Percentiles rank a stretch among this genome's conserved stretches.
phyloP scores from a whole-genome alignment of 2,797 vertebrate genomes.

The Melanotaenia parkinsoni region DNA sequence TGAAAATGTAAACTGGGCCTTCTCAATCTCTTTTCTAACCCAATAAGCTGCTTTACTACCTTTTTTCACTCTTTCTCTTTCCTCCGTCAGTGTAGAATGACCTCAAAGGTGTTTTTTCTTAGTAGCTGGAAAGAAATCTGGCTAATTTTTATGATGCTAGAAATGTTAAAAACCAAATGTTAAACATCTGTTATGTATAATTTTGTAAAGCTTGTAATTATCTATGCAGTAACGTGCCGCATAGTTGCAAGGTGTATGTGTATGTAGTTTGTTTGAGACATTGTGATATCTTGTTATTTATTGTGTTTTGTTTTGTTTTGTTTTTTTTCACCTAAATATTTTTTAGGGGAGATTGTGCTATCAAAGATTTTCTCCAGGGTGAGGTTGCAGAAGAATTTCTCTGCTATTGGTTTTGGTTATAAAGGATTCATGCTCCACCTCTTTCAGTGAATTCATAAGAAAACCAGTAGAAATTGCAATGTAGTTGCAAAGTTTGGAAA shows the following conservation, averaged over 20 bases:
- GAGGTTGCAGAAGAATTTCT: neutral
- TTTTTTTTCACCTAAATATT: neutral
- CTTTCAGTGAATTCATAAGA: neutral
- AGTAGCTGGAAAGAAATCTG: slow-evolving; percentile 3
- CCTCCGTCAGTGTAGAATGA: slow-evolving; percentile 15
- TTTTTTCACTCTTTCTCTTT: slow-evolving; percentile 3
- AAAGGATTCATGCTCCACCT: neutral
- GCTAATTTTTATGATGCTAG: neutral
- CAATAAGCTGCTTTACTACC: slow-evolving; percentile 36
- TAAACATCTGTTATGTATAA: neutral
- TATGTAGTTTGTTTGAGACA: neutral
- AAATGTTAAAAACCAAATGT: neutral
- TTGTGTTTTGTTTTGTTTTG: neutral
- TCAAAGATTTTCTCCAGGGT: neutral
- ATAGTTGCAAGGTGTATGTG: neutral
- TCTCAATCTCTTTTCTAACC: slow-evolving; percentile 53
- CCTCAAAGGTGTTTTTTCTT: slow-evolving; percentile 8
- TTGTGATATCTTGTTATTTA: neutral
- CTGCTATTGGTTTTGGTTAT: neutral
- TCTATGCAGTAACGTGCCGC: neutral
- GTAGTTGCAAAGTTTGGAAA: neutral
- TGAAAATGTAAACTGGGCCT: slow-evolving; percentile 68
- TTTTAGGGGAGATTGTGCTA: too few relatives aligned
- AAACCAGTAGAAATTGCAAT: too few relatives aligned
- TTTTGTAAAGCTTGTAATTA: neutral